Percentiles rank a stretch among this genome's conserved stretches.
phyloP scores from a whole-genome alignment of 2,113 vertebrate species.

The Triplophysa siluroides region DNA sequence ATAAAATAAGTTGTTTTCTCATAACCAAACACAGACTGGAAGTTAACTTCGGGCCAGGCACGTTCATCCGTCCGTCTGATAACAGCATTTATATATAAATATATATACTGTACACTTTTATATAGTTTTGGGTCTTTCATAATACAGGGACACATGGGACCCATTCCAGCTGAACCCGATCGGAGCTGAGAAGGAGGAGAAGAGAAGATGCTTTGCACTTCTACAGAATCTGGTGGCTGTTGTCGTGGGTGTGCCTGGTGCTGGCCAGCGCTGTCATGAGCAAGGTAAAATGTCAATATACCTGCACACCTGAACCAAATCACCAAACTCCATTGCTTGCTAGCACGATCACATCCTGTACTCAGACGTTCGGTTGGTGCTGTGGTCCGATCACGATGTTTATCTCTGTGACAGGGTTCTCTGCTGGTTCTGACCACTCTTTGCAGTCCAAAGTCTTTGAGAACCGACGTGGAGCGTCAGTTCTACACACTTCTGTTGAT shows the following conservation, averaged over 20 bases:
- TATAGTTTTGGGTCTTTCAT: not conserved
- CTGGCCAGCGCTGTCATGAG: conserved; percentile 65
- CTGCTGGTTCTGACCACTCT: conserved; percentile 69
- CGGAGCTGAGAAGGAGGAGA: conserved; percentile 75
- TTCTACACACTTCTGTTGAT: conserved; percentile 75
- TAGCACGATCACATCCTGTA: not conserved
- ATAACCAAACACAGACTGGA: too few relatives aligned
- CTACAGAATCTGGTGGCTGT: conserved; percentile 70
- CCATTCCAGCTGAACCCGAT: conserved; percentile 76
- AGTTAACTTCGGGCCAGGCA: too few relatives aligned
- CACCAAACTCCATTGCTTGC: too few relatives aligned
- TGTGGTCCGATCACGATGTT: not conserved
- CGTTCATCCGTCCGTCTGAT: too few relatives aligned
- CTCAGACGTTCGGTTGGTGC: not conserved
- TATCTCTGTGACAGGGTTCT: conserved; percentile 64
- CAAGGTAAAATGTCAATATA: conserved; percentile 66
- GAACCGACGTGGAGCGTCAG: conserved; percentile 59
- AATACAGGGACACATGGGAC: conserved; percentile 77
- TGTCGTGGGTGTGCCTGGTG: conserved; percentile 70
- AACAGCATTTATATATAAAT: not conserved
- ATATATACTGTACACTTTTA: not conserved
- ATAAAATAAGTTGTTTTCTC: too few relatives aligned
- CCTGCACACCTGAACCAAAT: too few relatives aligned
- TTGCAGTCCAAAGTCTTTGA: conserved; percentile 63
- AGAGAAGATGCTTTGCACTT: conserved; percentile 65